Conservation (phyloP, 1,140 invertebrate species). For the Macrobrachium nipponense region DNA sequence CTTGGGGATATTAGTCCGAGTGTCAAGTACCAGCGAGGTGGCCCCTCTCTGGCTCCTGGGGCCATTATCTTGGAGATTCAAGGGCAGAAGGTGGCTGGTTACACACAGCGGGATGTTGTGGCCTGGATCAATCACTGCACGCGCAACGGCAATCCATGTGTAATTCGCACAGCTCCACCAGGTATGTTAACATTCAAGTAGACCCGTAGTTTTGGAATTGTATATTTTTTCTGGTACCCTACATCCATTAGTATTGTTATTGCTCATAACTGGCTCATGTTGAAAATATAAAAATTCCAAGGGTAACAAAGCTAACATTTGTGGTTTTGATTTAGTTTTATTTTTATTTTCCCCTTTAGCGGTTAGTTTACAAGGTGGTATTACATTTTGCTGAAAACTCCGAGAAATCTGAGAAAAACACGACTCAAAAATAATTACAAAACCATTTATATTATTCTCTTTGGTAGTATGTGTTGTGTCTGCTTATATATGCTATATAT, state of each 20-base stretch:
- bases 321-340: no score
- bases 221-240: neutral
- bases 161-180: constrained; percentile 72
- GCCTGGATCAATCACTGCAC: constrained; percentile 75
- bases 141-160: constrained; percentile 73
- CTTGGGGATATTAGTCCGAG: constrained; percentile 68
- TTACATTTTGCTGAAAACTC: no score
- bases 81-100: constrained; percentile 76
- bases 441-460: no score
- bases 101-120: constrained; percentile 74
- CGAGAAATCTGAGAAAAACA: no score
- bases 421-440: no score
- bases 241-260: neutral
- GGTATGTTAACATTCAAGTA: constrained; percentile 68
- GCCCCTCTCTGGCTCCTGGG: constrained; percentile 69
- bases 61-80: constrained; percentile 76
- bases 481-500: no score
- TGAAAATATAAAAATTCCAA: no score
- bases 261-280: neutral
- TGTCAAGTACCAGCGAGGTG: constrained; percentile 69
- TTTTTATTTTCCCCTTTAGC: no score
- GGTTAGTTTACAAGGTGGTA: no score
- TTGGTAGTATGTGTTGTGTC: no score
- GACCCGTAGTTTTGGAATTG: neutral
- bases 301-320: no score